A percentile compares a stretch with the other conserved stretches of the same genome.
phyloP scores from a whole-genome alignment of 2,113 vertebrate species.

The Stercorarius parasiticus region DNA sequence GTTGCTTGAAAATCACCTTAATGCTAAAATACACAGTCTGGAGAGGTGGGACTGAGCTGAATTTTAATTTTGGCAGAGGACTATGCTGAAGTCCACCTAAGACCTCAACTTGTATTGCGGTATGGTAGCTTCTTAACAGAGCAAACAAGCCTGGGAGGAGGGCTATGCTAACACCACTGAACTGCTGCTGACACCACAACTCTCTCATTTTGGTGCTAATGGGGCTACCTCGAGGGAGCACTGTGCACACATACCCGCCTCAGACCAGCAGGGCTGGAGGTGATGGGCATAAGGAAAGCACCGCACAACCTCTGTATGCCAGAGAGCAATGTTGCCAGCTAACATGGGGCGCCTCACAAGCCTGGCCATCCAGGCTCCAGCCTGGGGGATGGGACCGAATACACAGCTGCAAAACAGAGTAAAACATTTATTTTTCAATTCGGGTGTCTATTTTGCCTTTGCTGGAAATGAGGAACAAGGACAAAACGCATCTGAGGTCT shows the following conservation, averaged over 20 bases:
- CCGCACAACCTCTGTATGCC: rapidly evolving
- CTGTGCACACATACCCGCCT: not conserved
- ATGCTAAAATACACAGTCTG: not conserved
- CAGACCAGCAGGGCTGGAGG: not conserved
- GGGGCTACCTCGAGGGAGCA: not conserved
- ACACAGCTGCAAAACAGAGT: not conserved
- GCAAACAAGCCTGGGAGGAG: not conserved
- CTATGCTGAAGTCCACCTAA: not conserved
- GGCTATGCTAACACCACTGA: not conserved
- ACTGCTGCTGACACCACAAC: not conserved
- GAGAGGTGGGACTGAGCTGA: not conserved
- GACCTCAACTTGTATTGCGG: not conserved
- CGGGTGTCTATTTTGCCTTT: not conserved
- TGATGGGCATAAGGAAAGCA: not conserved
- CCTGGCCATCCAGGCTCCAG: not conserved
- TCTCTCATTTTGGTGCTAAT: not conserved
- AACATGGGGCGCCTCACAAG: not conserved
- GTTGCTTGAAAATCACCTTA: conserved; percentile 41
- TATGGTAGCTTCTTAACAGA: not conserved
- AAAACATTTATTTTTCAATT: not conserved
- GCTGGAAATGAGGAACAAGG: not conserved
- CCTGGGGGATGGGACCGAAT: not conserved
- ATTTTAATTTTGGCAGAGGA: conserved; percentile 22
- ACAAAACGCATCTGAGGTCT: not conserved
- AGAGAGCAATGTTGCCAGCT: not conserved